Base-by-base conservation (phyloP, 35 echinoderm and acorn worm genomes). In the Apostichopus parvimensis region DNA sequence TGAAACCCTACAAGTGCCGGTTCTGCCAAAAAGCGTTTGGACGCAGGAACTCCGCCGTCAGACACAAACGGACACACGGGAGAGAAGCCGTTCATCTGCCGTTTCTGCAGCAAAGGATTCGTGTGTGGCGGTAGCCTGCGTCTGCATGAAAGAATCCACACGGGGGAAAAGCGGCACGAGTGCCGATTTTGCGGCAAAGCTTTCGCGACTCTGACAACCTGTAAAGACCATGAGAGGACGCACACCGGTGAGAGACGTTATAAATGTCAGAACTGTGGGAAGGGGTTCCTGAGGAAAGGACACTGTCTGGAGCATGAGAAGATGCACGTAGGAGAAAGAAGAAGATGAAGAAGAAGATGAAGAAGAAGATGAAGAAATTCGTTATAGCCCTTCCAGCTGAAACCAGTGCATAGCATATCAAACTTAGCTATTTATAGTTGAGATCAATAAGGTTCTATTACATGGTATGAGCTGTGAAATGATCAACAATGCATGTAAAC, bases 71-170 rank as follows among this genome's bases (percentile, higher is more conserved):
- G 6, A 18, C n/a, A 11, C 58, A 93, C 80, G 12, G 68, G 82
- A 7, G 92, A 93, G 26, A 93, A 87, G 53, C 80, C 92, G 52
- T 93, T 76, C 71, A 54, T 54, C 2, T 93, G 92, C 68, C 53
- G 52, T 62, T 73, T 73, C 18, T 93, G 92, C 57, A 76, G 76
- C 10, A 87, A 86, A 15, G 25, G 79, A 77, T 93, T 93, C 26
- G 10, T 56, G 52, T 62, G 53, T n/a, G 73, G 59, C 10, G 24
- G 18, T 17, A 68, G 73, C 4, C 54, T 87, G 9, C 77, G 24
- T 26, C 61, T 77, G 9, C 92, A 93, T 18, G 59, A 86, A 66
- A 79, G 91, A 61, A 80, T 45, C n/a, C 77, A 92, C 78, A 82
- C 76, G 9, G 78, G 60, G 6, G 60, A 18, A 82, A 77, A 70